Percentiles rank a stretch among this genome's conserved stretches.
These are phyloP conservation scores for Catharus ustulatus DNA, from an alignment of 2,797 vertebrate genomes.

Conservation along the genomic window DNA sequence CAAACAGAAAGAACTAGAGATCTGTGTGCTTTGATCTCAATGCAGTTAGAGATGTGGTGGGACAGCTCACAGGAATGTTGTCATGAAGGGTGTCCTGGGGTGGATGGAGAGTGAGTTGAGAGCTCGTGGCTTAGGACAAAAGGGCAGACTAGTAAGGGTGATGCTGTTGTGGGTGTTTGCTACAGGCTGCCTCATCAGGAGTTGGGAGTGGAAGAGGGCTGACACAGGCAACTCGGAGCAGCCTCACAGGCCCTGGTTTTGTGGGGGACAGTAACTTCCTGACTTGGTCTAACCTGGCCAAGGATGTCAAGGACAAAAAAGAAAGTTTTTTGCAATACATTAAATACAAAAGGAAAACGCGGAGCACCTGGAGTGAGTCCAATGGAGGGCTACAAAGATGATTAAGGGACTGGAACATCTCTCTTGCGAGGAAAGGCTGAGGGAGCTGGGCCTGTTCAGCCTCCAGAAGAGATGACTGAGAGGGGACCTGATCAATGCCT, in stretches of 20 bases:
- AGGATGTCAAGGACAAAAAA: not conserved
- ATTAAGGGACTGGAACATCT: not conserved
- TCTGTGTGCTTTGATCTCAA: not conserved
- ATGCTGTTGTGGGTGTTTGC: not conserved
- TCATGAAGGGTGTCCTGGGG: not conserved
- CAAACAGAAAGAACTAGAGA: not conserved
- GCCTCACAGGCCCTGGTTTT: not conserved
- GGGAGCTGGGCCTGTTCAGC: not conserved
- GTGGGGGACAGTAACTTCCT: no score
- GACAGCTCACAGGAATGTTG: not conserved
- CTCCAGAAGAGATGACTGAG: not conserved
- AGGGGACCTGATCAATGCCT: not conserved
- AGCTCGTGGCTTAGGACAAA: not conserved
- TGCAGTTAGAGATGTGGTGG: not conserved
- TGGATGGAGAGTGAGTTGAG: not conserved
- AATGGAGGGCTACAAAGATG: not conserved
- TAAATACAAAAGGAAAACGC: not conserved
- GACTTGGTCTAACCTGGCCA: not conserved
- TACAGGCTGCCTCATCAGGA: not conserved
- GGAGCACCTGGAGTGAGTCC: not conserved
- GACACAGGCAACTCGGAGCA: fast-evolving
- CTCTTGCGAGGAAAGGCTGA: not conserved
- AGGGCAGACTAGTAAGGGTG: not conserved
- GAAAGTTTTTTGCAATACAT: not conserved
- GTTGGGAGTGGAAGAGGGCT: not conserved